These are phyloP conservation scores for Lipophrys pholis DNA, from an alignment of 2,113 vertebrate species.

Conservation along the genomic window DNA sequence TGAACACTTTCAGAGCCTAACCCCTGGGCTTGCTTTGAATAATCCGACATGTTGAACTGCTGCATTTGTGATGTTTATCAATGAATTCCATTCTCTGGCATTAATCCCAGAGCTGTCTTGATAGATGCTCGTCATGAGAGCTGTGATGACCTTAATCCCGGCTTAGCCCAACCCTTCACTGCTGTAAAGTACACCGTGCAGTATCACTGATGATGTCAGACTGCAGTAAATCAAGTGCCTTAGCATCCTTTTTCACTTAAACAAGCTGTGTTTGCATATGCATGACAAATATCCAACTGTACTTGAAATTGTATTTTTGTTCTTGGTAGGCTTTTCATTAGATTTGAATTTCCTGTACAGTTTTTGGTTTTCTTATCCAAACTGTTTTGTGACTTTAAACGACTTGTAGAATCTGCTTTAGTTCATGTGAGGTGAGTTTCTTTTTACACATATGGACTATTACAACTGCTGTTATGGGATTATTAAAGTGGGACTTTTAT, in stretches of 20 bases:
- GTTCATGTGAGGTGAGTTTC: too few relatives aligned
- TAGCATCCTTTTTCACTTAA: neutral
- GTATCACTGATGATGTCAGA: conserved; percentile 28
- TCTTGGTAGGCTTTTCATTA: neutral
- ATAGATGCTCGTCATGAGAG: conserved; percentile 53
- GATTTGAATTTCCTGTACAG: too few relatives aligned
- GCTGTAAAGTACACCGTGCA: conserved; percentile 13
- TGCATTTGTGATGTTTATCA: conserved; percentile 38
- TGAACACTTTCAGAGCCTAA: neutral
- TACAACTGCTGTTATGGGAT: too few relatives aligned
- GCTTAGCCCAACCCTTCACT: conserved; percentile 20
- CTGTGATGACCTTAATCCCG: conserved; percentile 72
- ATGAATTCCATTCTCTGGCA: conserved; percentile 39
- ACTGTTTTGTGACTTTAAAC: too few relatives aligned
- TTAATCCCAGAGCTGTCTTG: conserved; percentile 52
- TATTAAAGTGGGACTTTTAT: too few relatives aligned
- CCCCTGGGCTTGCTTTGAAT: neutral
- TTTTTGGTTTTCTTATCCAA: too few relatives aligned
- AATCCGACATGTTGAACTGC: conserved; percentile 17
- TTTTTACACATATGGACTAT: too few relatives aligned
- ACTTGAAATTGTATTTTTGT: neutral
- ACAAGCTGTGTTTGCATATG: neutral
- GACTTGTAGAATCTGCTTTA: too few relatives aligned
- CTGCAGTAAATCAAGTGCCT: conserved; percentile 6
- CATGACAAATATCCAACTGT: neutral